Evolutionary conservation across 1,140 invertebrate genomes (phyloP).

Genomic region (Polyergus mexicanus): DNA sequence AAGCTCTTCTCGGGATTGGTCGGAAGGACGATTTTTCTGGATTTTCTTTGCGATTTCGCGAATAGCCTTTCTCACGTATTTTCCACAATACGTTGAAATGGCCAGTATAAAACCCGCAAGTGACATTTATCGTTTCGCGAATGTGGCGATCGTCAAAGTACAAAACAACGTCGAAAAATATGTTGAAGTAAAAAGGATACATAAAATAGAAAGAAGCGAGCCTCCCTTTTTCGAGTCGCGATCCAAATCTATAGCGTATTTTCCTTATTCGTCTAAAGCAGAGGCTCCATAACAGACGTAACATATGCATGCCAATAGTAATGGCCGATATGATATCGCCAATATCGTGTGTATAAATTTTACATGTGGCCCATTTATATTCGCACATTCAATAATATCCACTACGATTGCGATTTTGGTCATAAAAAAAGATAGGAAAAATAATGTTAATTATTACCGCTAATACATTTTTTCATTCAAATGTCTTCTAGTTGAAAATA

Average conservation of each 20-base stretch:
- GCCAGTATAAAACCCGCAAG: conserved; percentile 1
- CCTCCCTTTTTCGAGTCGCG: not conserved
- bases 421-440: not conserved
- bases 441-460: not conserved
- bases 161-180: not conserved
- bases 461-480: too few species aligned
- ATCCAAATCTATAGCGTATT: not conserved
- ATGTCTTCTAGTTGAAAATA: not conserved
- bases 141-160: conserved; percentile 10
- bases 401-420: not conserved
- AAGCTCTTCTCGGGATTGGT: conserved; percentile 32
- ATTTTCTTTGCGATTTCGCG: not conserved
- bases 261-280: not conserved
- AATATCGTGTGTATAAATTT: not conserved
- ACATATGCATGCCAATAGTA: not conserved
- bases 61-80: conserved; percentile 1
- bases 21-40: conserved; percentile 4
- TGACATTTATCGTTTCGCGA: conserved; percentile 5
- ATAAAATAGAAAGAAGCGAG: not conserved
- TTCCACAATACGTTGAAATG: not conserved
- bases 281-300: not conserved
- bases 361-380: not conserved
- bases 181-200: conserved; percentile 11
- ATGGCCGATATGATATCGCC: not conserved
- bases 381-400: not conserved